Conservation (phyloP, 2,797 vertebrate genomes). For the Taeniopygia guttata region DNA sequence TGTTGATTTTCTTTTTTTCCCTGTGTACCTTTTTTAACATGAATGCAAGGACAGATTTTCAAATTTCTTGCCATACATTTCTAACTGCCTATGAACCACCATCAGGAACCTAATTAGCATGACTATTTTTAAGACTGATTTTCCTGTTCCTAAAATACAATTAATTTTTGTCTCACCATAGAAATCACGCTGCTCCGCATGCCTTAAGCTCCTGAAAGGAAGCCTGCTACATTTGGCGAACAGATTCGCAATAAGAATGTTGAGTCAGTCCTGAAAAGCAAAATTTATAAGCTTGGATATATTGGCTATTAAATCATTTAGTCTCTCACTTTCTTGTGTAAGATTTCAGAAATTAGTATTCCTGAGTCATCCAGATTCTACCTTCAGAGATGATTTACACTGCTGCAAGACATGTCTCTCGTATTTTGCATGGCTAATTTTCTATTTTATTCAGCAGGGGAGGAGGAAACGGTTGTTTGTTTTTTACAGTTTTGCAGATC, state of each 20-base stretch:
- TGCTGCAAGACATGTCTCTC: not conserved
- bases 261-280: not conserved
- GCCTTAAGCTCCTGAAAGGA: not conserved
- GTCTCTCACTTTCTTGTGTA: not conserved
- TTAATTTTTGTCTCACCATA: not conserved
- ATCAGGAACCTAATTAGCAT: not conserved
- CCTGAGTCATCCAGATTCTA: not conserved
- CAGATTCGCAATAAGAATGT: not conserved
- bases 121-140: not conserved
- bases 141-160: not conserved
- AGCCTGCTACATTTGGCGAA: not conserved
- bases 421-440: conserved; percentile 30
- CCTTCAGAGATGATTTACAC: conserved; percentile 7
- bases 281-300: not conserved
- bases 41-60: not conserved
- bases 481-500: conserved; percentile 23
- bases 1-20: not conserved
- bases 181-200: not conserved
- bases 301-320: conserved; percentile 1
- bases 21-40: not conserved
- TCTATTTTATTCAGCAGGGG: conserved; percentile 13
- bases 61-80: not conserved
- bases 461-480: not conserved
- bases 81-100: not conserved
- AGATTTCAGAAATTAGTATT: conserved; percentile 30